These are phyloP conservation scores for Melipona bicolor DNA, from an alignment of 2,888 invertebrate genomes.

Conservation along the genomic window DNA sequence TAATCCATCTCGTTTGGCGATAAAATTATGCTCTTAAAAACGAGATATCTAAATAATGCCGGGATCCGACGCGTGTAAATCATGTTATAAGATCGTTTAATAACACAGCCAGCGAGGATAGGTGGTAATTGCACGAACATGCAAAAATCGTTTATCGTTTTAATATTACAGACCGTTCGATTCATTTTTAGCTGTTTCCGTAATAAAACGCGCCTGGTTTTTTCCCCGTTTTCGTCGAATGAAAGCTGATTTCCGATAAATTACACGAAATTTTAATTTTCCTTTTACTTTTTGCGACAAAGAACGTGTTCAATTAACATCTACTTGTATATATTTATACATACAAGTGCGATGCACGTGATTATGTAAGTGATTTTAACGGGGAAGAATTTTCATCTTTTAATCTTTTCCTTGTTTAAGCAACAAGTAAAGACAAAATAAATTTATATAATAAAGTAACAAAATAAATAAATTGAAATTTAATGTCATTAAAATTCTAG, in stretches of 20 bases:
- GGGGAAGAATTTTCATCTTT: not conserved
- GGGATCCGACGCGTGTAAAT: not conserved
- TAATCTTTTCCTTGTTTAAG: too few relatives aligned
- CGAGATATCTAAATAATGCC: constrained; percentile 15
- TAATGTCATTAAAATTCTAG: too few relatives aligned
- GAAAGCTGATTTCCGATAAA: not conserved
- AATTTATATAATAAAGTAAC: too few relatives aligned
- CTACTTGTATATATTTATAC: too few relatives aligned
- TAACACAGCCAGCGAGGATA: not conserved
- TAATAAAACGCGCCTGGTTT: not conserved
- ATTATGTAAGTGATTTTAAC: not conserved
- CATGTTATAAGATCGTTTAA: constrained; percentile 3
- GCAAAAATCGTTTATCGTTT: constrained; percentile 21
- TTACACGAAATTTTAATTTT: not conserved
- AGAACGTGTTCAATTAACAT: not conserved
- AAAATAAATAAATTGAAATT: too few relatives aligned
- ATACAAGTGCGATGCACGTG: too few relatives aligned
- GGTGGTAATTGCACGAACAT: not conserved
- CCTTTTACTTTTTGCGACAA: not conserved
- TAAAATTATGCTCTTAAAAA: not conserved
- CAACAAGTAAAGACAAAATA: too few relatives aligned
- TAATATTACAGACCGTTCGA: too few relatives aligned
- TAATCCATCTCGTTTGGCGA: constrained; percentile 6
- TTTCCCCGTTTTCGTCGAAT: too few relatives aligned
- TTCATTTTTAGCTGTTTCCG: not conserved